Base-by-base conservation (phyloP, 23 tunicate species). In the Styela plicata region DNA sequence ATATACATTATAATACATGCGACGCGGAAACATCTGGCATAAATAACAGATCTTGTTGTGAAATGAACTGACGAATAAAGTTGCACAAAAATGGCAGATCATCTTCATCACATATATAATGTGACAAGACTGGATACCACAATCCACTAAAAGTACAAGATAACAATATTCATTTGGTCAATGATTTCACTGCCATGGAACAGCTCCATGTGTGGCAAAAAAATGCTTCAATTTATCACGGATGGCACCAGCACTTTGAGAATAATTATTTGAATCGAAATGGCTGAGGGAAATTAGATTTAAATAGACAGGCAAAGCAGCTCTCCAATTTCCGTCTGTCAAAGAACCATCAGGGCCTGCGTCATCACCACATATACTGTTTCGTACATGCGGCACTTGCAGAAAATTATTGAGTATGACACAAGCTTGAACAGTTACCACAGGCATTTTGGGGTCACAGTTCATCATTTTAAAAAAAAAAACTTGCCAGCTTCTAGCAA, bases 381-480 rank as follows among this genome's bases (percentile, higher is more conserved):
- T 74, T 63, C 5, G 23, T 23, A 16, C 23, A 2, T 26, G n/a
- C 19, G 78, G 63, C 7, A 36, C 30, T 71, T 79, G 84, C 10
- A 86, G 35, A 32, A 36, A 86, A 35, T 86, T 86, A 70, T 86
- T 85, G 2, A 86, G 83, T 17, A 67, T 75, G 23, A 85, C 83
- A 78, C 69, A 25, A 23, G 89, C 83, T 85, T 85, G 69, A 22
- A 85, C 83, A 76, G 78, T 37, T 21, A 24, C 21, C 24, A 67
- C 36, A 21, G 83, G 83, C 65, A 64, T 32, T 25, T 85, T 78
- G 2, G 78, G 77, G 17, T 80, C 52, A 36, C 79, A 70, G 64
- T 52, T 64, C 5, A 86, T 70, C 52, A 71, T 28, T 25, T 32
- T 31, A 25, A 68, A 79, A 69, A 68, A 81, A 69, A 68, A 81